Evolutionary conservation across 2,888 invertebrate species (phyloP).

Genomic region (Chirona hameri): DNA sequence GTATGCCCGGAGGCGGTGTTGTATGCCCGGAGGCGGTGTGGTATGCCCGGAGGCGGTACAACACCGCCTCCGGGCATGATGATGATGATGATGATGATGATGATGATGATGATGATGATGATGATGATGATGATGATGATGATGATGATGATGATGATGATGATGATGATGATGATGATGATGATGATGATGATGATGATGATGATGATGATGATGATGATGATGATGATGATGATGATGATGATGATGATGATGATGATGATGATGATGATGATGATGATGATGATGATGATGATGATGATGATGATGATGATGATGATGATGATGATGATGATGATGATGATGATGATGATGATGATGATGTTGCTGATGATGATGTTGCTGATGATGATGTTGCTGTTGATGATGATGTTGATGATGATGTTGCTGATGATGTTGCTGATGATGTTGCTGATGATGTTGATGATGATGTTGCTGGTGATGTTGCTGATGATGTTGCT

Average conservation of each 20-base stretch:
- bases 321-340: conserved; percentile 22
- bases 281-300: conserved; percentile 6
- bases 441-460: no score
- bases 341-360: conserved; percentile 22
- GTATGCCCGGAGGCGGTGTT: no score
- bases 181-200: conserved; percentile 22
- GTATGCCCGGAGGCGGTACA: no score
- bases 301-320: conserved; percentile 12
- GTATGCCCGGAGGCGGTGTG: no score
- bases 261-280: conserved; percentile 22
- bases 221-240: conserved; percentile 22
- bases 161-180: conserved; percentile 22
- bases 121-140: conserved; percentile 22
- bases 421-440: no score
- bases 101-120: conserved; percentile 11
- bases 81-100: conserved; percentile 22
- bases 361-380: no score
- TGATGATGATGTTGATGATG: no score
- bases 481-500: no score
- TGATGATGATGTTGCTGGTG: no score
- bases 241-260: conserved; percentile 22
- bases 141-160: conserved; percentile 22
- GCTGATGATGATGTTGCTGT: no score
- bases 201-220: conserved; percentile 22
- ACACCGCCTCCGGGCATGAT: no score